These are phyloP conservation scores for Ceyx cyanopectus DNA, from an alignment of 2,113 vertebrate species.

Conservation along the genomic window DNA sequence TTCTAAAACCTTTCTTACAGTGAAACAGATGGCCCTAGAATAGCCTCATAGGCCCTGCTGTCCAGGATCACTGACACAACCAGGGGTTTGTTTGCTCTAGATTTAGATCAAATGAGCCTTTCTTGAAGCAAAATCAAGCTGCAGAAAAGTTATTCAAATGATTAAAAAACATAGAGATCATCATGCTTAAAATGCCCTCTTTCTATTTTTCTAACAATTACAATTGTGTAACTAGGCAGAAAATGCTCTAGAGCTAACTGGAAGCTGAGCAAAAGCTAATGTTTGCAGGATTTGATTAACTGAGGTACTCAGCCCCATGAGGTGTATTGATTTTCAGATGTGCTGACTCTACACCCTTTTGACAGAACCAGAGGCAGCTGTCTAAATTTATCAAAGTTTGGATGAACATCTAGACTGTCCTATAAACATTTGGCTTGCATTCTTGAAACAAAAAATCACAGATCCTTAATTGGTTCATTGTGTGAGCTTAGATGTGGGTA, in stretches of 20 bases:
- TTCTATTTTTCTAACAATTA: not conserved
- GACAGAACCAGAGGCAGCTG: not conserved
- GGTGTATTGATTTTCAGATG: conserved; percentile 25
- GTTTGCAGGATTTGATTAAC: conserved; percentile 6
- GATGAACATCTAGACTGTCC: not conserved
- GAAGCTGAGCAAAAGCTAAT: not conserved
- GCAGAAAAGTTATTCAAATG: not conserved
- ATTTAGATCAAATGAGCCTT: not conserved
- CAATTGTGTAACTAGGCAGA: not conserved
- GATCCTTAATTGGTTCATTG: not conserved
- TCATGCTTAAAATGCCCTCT: not conserved
- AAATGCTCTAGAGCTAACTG: not conserved
- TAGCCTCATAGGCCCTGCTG: not conserved
- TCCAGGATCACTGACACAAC: not conserved
- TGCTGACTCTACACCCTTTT: not conserved
- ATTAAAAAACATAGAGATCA: not conserved
- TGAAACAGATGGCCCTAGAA: not conserved
- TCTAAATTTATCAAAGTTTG: not conserved
- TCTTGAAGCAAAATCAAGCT: conserved; percentile 1
- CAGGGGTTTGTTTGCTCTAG: not conserved
- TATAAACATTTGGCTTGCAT: not conserved
- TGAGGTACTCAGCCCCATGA: not conserved
- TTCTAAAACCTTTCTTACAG: conserved; percentile 6
- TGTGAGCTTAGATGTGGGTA: not conserved
- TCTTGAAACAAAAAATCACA: not conserved